A percentile compares a stretch with the other conserved stretches of the same genome.
phyloP scores from a whole-genome alignment of 2,888 invertebrate species.

The Drosophila mulleri region DNA sequence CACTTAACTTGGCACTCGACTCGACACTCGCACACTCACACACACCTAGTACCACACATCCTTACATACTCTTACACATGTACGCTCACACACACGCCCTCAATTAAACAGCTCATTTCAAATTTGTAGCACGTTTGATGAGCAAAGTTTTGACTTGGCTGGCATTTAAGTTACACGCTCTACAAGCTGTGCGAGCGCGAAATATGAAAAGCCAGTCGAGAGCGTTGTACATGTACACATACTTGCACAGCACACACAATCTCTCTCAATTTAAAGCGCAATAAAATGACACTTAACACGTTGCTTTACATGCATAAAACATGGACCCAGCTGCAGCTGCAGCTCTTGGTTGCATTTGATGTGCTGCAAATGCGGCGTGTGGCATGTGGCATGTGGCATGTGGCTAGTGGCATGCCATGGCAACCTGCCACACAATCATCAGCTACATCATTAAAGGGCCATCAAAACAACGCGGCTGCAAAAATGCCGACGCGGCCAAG shows the following conservation, averaged over 20 bases:
- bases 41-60: constrained; percentile 6
- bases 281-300: constrained; percentile 45
- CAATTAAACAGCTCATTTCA: constrained; percentile 49
- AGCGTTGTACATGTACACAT: background rate
- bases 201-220: constrained; percentile 14
- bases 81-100: constrained; percentile 10
- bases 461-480: constrained; percentile 21
- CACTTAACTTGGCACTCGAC: constrained; percentile 38
- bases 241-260: background rate
- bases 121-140: constrained; percentile 38
- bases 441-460: constrained; percentile 46
- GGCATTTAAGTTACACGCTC: constrained; percentile 29
- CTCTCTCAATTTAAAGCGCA: constrained; percentile 13
- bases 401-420: constrained; percentile 15
- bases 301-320: constrained; percentile 56
- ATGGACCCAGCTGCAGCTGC: constrained; percentile 10
- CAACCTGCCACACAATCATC: constrained; percentile 35
- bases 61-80: background rate
- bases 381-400: constrained; percentile 4
- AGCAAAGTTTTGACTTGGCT: constrained; percentile 35
- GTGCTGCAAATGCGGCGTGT: constrained; percentile 33
- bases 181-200: constrained; percentile 3
- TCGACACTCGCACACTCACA: constrained; percentile 6
- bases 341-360: constrained; percentile 9
- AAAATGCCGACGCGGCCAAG: constrained; percentile 35